Evolutionary conservation across 2,797 vertebrate genomes (phyloP).

Genomic region (Selene dorsalis): DNA sequence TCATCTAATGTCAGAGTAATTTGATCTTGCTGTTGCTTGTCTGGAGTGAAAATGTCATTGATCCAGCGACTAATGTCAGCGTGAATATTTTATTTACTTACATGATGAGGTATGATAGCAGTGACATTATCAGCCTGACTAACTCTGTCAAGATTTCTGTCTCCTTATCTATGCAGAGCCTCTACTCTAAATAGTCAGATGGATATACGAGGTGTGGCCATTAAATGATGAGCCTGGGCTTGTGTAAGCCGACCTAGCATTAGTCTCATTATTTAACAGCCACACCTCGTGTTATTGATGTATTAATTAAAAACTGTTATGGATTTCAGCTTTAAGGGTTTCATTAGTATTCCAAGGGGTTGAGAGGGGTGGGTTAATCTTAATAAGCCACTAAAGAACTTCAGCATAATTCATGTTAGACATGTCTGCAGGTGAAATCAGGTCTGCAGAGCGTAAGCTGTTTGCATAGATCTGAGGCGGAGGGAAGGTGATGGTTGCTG

Average conservation of each 20-base stretch:
- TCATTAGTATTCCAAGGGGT: slow-evolving; percentile 48
- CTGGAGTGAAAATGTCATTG: slow-evolving; percentile 10
- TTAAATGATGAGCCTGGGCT: no score
- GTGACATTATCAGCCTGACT: slow-evolving; percentile 8
- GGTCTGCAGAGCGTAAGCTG: slow-evolving; percentile 63
- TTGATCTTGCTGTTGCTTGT: not conserved
- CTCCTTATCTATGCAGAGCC: not conserved
- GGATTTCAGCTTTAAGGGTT: slow-evolving; percentile 58
- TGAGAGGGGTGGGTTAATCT: slow-evolving; percentile 39
- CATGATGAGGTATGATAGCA: slow-evolving; percentile 26
- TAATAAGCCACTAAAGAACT: slow-evolving; percentile 54
- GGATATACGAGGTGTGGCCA: not conserved
- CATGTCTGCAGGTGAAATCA: slow-evolving; percentile 57
- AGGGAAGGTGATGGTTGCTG: slow-evolving; percentile 47
- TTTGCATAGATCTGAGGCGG: slow-evolving; percentile 66
- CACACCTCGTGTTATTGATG: slow-evolving; percentile 23
- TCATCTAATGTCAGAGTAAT: not conserved
- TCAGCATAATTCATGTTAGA: slow-evolving; percentile 62
- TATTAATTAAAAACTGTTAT: slow-evolving; percentile 65
- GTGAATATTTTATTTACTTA: not conserved
- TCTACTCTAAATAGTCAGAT: slow-evolving; percentile 19
- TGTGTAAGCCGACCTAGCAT: no score
- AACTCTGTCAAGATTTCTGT: not conserved
- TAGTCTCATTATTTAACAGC: not conserved
- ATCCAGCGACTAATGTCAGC: not conserved